Conservation (phyloP, 2,797 vertebrate species). For the Lithobates sylvaticus region DNA sequence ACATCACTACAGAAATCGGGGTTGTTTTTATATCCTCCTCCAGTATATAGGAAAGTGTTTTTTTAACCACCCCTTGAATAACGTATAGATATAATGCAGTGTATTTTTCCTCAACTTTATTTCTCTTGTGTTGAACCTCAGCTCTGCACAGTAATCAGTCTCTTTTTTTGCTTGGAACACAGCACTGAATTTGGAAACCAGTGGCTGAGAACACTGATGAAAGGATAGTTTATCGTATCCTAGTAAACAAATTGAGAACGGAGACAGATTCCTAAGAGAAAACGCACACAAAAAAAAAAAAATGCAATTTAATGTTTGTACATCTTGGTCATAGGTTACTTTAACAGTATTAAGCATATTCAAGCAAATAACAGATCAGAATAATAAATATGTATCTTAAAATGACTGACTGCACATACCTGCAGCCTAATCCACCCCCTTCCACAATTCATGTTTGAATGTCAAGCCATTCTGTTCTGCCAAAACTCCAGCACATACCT, state of each 20-base stretch:
- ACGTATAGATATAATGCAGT: constrained; percentile 27
- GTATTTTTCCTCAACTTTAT: constrained; percentile 34
- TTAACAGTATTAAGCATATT: too few relatives aligned
- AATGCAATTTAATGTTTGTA: background rate
- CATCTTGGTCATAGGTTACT: too few relatives aligned
- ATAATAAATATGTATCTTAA: too few relatives aligned
- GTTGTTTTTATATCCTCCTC: background rate
- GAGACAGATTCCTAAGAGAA: constrained; percentile 88
- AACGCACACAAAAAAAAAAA: background rate
- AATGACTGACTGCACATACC: too few relatives aligned
- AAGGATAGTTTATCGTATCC: constrained; percentile 83
- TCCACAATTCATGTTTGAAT: too few relatives aligned
- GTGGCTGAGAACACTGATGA: background rate
- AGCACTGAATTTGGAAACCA: background rate
- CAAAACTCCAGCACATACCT: too few relatives aligned
- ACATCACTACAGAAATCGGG: constrained; percentile 36
- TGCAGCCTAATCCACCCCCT: too few relatives aligned
- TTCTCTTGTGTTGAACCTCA: constrained; percentile 15
- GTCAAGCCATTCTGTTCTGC: too few relatives aligned
- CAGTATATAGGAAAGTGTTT: constrained; percentile 7
- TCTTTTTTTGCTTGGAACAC: background rate
- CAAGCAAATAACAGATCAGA: too few relatives aligned
- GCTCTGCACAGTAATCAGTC: background rate
- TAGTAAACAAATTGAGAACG: constrained; percentile 92
- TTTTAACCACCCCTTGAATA: constrained; percentile 2